Base-by-base conservation (phyloP, 2,888 invertebrate species). In the Zaprionus obscuricornis region DNA sequence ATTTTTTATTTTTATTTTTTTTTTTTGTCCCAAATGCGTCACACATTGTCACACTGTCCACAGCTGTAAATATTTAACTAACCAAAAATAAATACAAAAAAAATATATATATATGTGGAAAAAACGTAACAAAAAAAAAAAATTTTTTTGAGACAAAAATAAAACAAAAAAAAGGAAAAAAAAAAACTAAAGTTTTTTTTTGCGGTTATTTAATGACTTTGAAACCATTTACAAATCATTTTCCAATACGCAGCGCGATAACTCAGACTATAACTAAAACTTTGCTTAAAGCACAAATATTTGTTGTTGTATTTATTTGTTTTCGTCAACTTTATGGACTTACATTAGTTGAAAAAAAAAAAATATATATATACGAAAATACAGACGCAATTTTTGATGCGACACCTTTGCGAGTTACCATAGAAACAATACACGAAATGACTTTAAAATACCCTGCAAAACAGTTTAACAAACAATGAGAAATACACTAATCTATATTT, bases 41-140 rank as follows among this genome's bases (percentile, higher is more conserved):
- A n/a, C n/a, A n/a, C n/a, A 78, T 42, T 81, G 77, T 64, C 74
- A 70, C 55, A n/a, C n/a, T n/a, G n/a, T n/a, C n/a, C 68, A 63
- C 59, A 63, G 50, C 56, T 73, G 77, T 68, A 58, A 73, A 84
- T 70, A 75, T 69, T 74, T 66, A 66, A 63, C 52, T 29, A 58
- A 62, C 42, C 42, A 46, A 36, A 27, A 60, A 36, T 47, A 56
- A 50, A 14, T 29, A 14, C 34, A 51, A 20, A 13, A 51, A 46
- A 31, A 46, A 54, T n/a, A n/a, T n/a, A n/a, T n/a, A n/a, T n/a
- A n/a, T n/a, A n/a, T n/a, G n/a, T n/a, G n/a, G n/a, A 43, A 34
- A 17, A 39, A 39, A 8, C 31, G 20, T 5, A 24, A 34, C 52
- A 18, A 18, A 8, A 16, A 31, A 14, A 49, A 6, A 59, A 40